Evolutionary conservation across 2,113 vertebrate species (phyloP).

Genomic region (Nymphicus hollandicus): DNA sequence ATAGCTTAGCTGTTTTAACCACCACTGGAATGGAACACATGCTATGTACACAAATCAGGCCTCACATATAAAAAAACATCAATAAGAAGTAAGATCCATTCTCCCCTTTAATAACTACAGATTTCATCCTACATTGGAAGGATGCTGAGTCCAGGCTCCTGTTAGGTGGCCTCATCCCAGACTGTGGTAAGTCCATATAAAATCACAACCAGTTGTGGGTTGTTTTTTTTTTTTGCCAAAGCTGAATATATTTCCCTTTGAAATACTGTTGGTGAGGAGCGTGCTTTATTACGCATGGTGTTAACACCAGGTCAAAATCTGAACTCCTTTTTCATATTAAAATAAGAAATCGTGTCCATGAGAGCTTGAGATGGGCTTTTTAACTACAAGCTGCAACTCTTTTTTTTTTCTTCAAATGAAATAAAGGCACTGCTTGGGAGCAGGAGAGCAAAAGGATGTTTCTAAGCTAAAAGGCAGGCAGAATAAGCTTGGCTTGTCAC

Average conservation of each 20-base stretch:
- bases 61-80: neutral
- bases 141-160: neutral
- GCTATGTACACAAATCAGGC: neutral
- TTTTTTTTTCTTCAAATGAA: neutral
- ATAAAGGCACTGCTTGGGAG: neutral
- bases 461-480: slow-evolving; percentile 34
- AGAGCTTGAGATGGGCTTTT: neutral
- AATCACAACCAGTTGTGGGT: neutral
- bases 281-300: neutral
- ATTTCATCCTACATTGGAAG: neutral
- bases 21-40: neutral
- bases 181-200: neutral
- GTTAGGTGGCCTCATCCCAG: slow-evolving; percentile 34
- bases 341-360: neutral
- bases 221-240: neutral
- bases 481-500: slow-evolving; percentile 41
- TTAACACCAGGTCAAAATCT: neutral
- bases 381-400: neutral
- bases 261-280: neutral
- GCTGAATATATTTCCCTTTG: neutral
- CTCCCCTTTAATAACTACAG: neutral
- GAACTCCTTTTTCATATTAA: slow-evolving; percentile 1
- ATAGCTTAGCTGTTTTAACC: neutral
- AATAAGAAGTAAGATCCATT: neutral
- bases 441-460: slow-evolving; percentile 24